Percentiles rank a stretch among this genome's conserved stretches.
Conservation (phyloP, 2,113 vertebrate genomes). For the Laticauda colubrina region DNA sequence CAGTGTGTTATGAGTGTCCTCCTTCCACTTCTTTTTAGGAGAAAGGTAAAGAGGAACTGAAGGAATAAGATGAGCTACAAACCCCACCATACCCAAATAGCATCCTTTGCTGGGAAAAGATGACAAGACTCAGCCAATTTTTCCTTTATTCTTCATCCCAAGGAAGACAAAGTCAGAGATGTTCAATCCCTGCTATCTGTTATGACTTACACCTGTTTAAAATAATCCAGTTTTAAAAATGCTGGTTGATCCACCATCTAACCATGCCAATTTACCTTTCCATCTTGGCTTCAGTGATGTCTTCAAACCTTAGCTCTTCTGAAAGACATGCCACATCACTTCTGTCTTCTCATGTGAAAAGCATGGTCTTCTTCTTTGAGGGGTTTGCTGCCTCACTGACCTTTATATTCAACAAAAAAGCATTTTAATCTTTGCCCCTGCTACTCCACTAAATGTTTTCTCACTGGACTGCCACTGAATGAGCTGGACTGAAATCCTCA, state of each 20-base stretch:
- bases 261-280: not conserved
- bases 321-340: not conserved
- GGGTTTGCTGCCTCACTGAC: conserved; percentile 70
- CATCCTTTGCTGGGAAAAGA: not conserved
- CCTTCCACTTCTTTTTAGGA: not conserved
- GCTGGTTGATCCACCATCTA: not conserved
- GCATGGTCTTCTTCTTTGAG: conserved; percentile 63
- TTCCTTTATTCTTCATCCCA: too few relatives aligned
- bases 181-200: too few relatives aligned
- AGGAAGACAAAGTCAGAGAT: too few relatives aligned
- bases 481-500: conserved; percentile 52
- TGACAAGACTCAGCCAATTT: not conserved
- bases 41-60: not conserved
- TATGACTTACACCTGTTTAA: not conserved
- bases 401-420: conserved; percentile 68
- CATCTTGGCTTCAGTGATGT: not conserved
- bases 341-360: conserved; percentile 45
- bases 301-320: conserved; percentile 36
- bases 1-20: too few relatives aligned
- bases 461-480: conserved; percentile 66
- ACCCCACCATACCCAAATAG: not conserved
- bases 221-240: not conserved
- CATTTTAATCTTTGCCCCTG: conserved; percentile 63
- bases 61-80: not conserved
- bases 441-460: conserved; percentile 66